A percentile compares a stretch with the other conserved stretches of the same genome.
Evolutionary conservation across 2,888 invertebrate species (phyloP).

Genomic region (Pyrrhosoma nymphula): DNA sequence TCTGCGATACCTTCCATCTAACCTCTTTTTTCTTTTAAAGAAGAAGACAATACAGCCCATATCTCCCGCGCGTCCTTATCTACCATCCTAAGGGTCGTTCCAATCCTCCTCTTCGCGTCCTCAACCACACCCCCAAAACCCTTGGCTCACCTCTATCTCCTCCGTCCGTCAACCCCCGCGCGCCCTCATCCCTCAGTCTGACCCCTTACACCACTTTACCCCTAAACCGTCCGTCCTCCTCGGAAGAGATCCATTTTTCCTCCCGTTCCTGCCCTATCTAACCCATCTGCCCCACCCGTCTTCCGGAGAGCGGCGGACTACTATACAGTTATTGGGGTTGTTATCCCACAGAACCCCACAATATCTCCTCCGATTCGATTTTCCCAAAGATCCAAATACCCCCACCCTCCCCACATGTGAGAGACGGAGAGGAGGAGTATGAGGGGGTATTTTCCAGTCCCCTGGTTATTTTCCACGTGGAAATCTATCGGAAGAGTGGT

Average conservation of each 20-base stretch:
- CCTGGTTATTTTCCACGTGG: constrained; percentile 7
- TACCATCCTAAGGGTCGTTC: background rate
- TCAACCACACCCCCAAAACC: background rate
- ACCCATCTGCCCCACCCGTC: background rate
- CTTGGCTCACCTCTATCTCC: background rate
- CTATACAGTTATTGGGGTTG: constrained; percentile 26
- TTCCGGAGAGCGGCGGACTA: background rate
- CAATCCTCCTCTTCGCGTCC: background rate
- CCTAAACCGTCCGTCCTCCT: background rate
- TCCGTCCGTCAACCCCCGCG: background rate
- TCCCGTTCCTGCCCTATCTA: background rate
- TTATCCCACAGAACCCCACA: background rate
- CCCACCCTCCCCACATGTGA: background rate
- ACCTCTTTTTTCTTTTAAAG: background rate
- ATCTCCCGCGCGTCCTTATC: background rate
- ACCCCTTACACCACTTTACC: background rate
- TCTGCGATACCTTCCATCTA: background rate
- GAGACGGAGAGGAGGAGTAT: too few species aligned
- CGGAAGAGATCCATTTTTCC: background rate
- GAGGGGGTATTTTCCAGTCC: background rate
- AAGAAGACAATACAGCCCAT: background rate
- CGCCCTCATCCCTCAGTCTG: background rate
- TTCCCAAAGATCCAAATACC: background rate
- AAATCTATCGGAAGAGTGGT: constrained; percentile 10
- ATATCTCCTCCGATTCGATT: background rate